Conservation (phyloP, 2,113 vertebrate species). For the Oreochromis spilurus region DNA sequence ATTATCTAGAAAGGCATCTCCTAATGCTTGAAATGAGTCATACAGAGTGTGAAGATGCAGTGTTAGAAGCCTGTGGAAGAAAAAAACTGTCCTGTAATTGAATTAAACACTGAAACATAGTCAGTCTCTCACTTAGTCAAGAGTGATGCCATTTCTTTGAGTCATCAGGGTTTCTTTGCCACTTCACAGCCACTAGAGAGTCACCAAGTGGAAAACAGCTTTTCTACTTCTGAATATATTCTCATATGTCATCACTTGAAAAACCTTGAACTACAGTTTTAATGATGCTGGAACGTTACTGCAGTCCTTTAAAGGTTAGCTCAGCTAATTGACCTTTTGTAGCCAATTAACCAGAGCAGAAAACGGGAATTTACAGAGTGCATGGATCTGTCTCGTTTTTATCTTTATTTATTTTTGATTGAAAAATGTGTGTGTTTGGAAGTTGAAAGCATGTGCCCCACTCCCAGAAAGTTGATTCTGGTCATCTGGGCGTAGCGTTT, state of each 20-base stretch:
- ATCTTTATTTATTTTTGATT: background rate
- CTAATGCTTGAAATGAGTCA: slow-evolving; percentile 40
- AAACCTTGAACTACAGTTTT: background rate
- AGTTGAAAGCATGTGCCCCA: background rate
- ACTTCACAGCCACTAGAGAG: slow-evolving; percentile 19
- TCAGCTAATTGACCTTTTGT: background rate
- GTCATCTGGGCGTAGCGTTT: background rate
- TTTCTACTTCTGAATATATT: slow-evolving; percentile 20
- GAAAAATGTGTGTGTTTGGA: background rate
- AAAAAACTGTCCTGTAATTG: slow-evolving; percentile 28
- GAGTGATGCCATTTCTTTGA: slow-evolving; percentile 22
- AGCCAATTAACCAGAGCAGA: slow-evolving; percentile 5
- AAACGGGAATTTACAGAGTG: background rate
- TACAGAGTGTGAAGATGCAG: slow-evolving; percentile 17
- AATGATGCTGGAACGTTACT: background rate
- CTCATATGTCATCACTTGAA: slow-evolving; percentile 11
- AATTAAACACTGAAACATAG: slow-evolving; percentile 44
- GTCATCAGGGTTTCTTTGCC: slow-evolving; percentile 16
- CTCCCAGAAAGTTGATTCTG: background rate
- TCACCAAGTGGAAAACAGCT: slow-evolving; percentile 19
- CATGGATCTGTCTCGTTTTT: background rate
- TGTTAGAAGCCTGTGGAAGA: background rate
- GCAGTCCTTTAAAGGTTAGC: slow-evolving; percentile 5
- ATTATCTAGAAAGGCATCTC: slow-evolving; percentile 18
- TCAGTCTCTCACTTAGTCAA: slow-evolving; percentile 37